Base-by-base conservation (phyloP, 2,797 vertebrate species). In the Malacoraja senta region DNA sequence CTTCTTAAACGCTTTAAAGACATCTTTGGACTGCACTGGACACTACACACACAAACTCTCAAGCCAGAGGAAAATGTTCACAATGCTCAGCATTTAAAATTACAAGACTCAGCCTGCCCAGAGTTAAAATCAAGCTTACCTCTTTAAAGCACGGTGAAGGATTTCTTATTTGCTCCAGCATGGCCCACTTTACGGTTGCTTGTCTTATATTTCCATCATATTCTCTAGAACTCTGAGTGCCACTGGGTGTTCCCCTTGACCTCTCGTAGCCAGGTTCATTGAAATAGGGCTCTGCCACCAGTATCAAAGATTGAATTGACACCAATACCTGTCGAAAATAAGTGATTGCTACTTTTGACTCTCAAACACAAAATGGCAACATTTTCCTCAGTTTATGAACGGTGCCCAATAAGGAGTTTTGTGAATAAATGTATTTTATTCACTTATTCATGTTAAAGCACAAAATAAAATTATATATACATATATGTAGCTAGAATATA, bases 181-280 rank as follows among this genome's bases (percentile, higher is more conserved):
- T 99, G 94, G 98, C 99, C 99, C 99, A 99, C 95, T 99, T 99
- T 94, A 99, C 99, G 0, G 98, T 98, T 93, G 99, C 99, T 96
- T 99, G 99, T 26, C 99, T 96, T 94, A 99, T 99, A 95, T 99
- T 99, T 63, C 98, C 99, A 65, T 99, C 99, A 0, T 99, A 99
- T 94, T 99, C 99, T 65, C 99, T 97, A 94, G 99, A 99, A 95
- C 99, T 99, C 96, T 99, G 99, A 2, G 99, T 99, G 90, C 99
- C 99, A 0, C 98, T 99, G 0, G 98, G 99, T 0, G 98, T 99
- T 24, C 99, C 99, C 32, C 99, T 96, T 0, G 99, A 99, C 71
- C 99, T 97, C 93, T 99, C 99, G 24, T 99, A 99, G 77, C 99
- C 99, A 0, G 99, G 99, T 94, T 99, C 99, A 92, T 99, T 99